Base-by-base conservation (phyloP, 2,113 vertebrate species). In the Notechis scutatus region DNA sequence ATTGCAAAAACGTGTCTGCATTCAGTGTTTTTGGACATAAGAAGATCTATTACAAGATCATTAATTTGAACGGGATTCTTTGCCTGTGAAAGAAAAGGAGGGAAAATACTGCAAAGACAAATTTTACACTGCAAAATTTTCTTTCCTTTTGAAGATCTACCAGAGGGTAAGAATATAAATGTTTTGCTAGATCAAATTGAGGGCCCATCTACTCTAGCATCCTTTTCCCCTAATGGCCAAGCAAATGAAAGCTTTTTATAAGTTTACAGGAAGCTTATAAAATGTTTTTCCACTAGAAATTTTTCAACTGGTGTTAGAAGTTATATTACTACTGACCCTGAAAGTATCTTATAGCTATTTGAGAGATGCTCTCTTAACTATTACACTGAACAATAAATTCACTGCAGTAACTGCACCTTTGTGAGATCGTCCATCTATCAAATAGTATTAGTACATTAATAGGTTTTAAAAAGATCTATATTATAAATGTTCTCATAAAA, bases 131-230 rank as follows among this genome's bases (percentile, higher is more conserved):
- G 69, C 59, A 95, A 91, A 94, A 94, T 95, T 94, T 90, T n/a
- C 54, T 92, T 91, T 81, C 89, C 91, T 96, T 93, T 15, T 90
- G 89, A 93, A 95, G 92, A 92, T 93, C 95, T 52, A 54, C 93
- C 95, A 96, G 93, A 91, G 15, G 34, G 18, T 90, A 20, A 59
- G 23, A 18, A 39, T 23, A 57, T 50, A 29, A 52, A 47, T 52
- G 86, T n/a, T 50, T 14, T 87, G 50, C 20, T 21, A 2, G 21
- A 89, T 89, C 88, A 59, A 11, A 90, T 26, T 1, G 39, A 89
- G 42, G n/a, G 87, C 54, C 54, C 29, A 5, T 23, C 87, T 39
- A 56, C 20, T 57, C 5, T 5, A 57, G 88, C 18, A 56, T 42
- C 15, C 18, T 39, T 55, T 42, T 24, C 54, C 20, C 10, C 10